Conservation (phyloP, 2,797 vertebrate species). For the Prunella strophiata region DNA sequence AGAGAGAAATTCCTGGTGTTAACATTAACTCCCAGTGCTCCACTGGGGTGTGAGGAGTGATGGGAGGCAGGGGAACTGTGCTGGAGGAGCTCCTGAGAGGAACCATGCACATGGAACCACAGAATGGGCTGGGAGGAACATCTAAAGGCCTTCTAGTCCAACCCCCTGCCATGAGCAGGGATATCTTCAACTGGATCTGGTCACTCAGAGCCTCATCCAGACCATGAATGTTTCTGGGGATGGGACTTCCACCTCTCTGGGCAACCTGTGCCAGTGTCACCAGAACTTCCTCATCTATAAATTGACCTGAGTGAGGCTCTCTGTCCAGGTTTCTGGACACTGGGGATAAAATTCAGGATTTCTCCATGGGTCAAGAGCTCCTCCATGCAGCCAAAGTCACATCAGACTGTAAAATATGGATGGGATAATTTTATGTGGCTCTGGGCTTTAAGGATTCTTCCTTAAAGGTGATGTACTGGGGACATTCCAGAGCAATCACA, state of each 20-base stretch:
- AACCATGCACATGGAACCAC: rapidly evolving
- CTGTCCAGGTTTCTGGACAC: neutral
- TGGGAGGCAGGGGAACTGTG: neutral
- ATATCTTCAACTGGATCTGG: neutral
- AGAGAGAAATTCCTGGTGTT: neutral
- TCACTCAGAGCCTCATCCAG: neutral
- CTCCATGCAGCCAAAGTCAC: neutral
- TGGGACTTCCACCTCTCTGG: neutral
- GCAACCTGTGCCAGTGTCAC: neutral
- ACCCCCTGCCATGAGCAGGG: neutral
- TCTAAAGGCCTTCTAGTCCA: neutral
- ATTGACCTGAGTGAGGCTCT: neutral
- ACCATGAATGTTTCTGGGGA: rapidly evolving
- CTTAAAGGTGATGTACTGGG: neutral
- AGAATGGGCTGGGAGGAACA: neutral
- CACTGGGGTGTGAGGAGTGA: rapidly evolving
- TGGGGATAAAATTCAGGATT: neutral
- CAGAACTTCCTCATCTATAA: neutral
- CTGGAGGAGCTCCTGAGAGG: neutral
- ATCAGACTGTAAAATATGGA: neutral
- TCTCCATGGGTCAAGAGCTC: neutral
- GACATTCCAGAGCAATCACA: neutral
- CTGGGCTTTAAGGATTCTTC: neutral
- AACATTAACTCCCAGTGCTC: neutral
- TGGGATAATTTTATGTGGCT: neutral